Conservation (phyloP, 2,888 invertebrate species). For the Graphium colonna region DNA sequence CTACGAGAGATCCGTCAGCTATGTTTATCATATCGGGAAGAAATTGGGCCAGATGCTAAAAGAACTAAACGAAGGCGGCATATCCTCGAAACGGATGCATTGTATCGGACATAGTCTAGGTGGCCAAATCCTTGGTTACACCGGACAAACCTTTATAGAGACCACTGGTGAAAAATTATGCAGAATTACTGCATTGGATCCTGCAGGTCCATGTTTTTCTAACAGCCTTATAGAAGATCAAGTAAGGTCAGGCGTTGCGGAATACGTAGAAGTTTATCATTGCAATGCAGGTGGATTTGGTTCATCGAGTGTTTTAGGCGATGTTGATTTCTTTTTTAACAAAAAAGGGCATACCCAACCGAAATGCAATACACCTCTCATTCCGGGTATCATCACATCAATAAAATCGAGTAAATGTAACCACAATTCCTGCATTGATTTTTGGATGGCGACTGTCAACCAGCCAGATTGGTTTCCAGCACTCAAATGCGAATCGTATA, state of each 20-base stretch:
- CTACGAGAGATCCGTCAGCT: conserved; percentile 62
- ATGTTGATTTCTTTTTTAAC: conserved; percentile 81
- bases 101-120: conserved; percentile 68
- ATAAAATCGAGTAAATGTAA: neutral
- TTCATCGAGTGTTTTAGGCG: conserved; percentile 70
- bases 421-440: conserved; percentile 45
- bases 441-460: conserved; percentile 59
- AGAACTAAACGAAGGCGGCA: conserved; percentile 44
- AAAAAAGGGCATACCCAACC: conserved; percentile 80
- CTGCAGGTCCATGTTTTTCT: no score
- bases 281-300: conserved; percentile 47
- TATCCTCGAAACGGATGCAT: conserved; percentile 54
- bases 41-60: conserved; percentile 54
- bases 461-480: conserved; percentile 53
- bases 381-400: conserved; percentile 59
- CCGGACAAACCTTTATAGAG: conserved; percentile 49
- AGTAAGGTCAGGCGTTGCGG: no score
- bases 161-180: conserved; percentile 36
- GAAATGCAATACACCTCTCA: conserved; percentile 62
- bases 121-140: conserved; percentile 59
- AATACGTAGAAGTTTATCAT: no score
- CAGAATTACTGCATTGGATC: no score
- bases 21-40: conserved; percentile 64
- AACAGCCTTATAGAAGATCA: no score
- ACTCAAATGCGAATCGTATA: conserved; percentile 57